These are phyloP conservation scores for Oscheius sp. DNA, from an alignment of 2,888 invertebrate genomes.

Conservation along the genomic window DNA sequence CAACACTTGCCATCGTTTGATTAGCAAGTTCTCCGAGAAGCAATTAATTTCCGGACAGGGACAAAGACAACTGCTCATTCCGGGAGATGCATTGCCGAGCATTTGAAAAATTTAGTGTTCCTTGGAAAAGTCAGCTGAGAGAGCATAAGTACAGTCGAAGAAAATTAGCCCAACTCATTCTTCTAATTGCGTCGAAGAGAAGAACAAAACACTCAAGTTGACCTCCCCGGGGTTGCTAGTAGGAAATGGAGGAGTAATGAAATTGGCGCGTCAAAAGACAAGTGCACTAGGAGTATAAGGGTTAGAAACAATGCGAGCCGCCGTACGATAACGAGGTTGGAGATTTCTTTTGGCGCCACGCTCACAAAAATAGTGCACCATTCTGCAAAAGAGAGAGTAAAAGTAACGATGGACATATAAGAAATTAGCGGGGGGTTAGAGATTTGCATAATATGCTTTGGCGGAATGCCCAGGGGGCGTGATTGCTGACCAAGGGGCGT, in stretches of 20 bases:
- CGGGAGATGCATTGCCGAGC: neutral
- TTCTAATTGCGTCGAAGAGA: constrained; percentile 10
- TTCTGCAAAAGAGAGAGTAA: neutral
- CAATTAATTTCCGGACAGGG: constrained; percentile 10
- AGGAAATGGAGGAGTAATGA: constrained; percentile 28
- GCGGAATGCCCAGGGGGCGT: constrained; percentile 49
- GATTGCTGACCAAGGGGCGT: constrained; percentile 43
- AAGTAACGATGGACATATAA: constrained; percentile 29
- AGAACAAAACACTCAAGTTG: constrained; percentile 22
- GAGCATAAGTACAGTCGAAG: neutral
- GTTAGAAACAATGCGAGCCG: constrained; percentile 18
- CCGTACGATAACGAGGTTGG: constrained; percentile 23
- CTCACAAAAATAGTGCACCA: constrained; percentile 9
- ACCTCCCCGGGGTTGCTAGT: constrained; percentile 24
- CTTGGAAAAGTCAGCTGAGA: neutral
- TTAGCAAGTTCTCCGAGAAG: neutral
- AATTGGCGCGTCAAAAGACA: constrained; percentile 31
- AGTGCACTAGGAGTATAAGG: constrained; percentile 9
- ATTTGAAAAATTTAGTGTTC: constrained; percentile 11
- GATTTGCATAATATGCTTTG: constrained; percentile 60
- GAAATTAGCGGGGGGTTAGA: constrained; percentile 39
- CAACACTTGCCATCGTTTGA: neutral
- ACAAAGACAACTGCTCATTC: constrained; percentile 21
- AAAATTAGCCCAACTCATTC: constrained; percentile 21
- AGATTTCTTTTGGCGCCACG: neutral